These are phyloP conservation scores for Callipepla californica DNA, from an alignment of 2,113 vertebrate species.

Conservation along the genomic window DNA sequence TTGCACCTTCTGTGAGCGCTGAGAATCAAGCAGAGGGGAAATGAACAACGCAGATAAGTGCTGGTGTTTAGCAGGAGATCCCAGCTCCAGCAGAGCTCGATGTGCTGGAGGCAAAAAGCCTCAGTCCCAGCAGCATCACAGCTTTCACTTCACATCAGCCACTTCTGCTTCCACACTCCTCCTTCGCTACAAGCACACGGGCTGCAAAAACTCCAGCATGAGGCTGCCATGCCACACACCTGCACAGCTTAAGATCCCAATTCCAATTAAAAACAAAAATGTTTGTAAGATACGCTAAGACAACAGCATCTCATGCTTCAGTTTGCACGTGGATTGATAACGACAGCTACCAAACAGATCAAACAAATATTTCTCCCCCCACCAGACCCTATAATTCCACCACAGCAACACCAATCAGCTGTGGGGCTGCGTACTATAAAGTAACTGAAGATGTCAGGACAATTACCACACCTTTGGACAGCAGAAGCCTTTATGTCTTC, in stretches of 20 bases:
- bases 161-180: neutral
- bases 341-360: neutral
- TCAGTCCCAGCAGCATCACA: neutral
- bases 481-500: neutral
- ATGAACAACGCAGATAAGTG: accelerated
- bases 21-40: neutral
- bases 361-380: neutral
- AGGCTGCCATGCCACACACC: neutral
- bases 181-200: accelerated
- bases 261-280: neutral
- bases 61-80: neutral
- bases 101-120: neutral
- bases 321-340: neutral
- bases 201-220: accelerated
- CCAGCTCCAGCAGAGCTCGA: accelerated
- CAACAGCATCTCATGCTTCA: neutral
- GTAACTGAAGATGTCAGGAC: neutral
- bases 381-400: neutral
- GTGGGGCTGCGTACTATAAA: neutral
- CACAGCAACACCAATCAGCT: neutral
- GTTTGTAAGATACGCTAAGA: neutral
- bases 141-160: no score
- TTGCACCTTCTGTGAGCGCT: neutral
- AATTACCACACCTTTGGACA: neutral
- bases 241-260: accelerated